A percentile compares a stretch with the other conserved stretches of the same genome.
phyloP scores from a whole-genome alignment of 2,797 vertebrate genomes.

The Cyprinodon diabolis region DNA sequence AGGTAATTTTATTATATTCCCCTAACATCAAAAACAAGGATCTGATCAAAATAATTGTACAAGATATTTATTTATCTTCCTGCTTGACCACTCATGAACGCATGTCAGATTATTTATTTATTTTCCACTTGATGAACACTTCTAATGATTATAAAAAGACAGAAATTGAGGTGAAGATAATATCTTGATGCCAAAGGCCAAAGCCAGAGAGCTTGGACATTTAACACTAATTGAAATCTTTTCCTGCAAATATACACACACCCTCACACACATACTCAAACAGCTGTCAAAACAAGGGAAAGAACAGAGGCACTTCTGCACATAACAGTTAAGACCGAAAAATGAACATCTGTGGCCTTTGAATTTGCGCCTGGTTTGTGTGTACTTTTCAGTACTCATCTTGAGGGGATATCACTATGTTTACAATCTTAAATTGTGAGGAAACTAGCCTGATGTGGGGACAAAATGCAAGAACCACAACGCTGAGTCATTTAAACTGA shows the following conservation, averaged over 20 bases:
- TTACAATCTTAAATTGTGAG: conserved; percentile 12
- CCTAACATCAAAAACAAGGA: not conserved
- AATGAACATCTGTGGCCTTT: conserved; percentile 34
- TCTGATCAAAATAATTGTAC: not conserved
- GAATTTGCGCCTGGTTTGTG: conserved; percentile 7
- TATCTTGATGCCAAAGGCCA: conserved; percentile 3
- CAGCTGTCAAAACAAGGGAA: conserved; percentile 58
- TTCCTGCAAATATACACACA: conserved; percentile 1
- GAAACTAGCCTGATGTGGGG: not conserved
- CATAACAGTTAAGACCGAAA: conserved; percentile 12
- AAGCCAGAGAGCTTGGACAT: conserved; percentile 27
- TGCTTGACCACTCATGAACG: not conserved
- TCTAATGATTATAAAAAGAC: conserved; percentile 14
- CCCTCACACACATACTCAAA: conserved; percentile 1
- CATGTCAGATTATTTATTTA: not conserved
- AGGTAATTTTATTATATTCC: not conserved
- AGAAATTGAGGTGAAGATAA: conserved; percentile 45
- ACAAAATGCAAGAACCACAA: not conserved
- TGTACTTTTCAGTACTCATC: conserved; percentile 16
- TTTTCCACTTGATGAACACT: not conserved
- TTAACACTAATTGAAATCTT: conserved; percentile 32
- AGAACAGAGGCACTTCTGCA: conserved; percentile 16
- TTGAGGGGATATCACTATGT: conserved; percentile 11
- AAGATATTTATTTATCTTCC: not conserved
- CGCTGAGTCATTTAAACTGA: not conserved